Conservation (phyloP, 2,888 invertebrate genomes). For the Pherbina coryleti region DNA sequence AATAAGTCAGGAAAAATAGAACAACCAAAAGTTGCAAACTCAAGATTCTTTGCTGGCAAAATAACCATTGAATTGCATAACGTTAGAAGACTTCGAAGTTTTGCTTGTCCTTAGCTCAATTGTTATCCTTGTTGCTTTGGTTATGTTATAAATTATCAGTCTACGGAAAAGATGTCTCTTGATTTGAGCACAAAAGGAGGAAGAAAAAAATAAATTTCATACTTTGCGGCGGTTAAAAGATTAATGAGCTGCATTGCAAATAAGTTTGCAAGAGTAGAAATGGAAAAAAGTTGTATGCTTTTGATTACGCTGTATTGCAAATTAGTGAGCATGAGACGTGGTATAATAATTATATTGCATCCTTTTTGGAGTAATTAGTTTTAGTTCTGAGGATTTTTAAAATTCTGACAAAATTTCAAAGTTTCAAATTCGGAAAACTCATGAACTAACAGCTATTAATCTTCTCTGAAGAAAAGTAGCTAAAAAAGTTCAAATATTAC, state of each 20-base stretch:
- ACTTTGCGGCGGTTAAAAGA: slow-evolving; percentile 5
- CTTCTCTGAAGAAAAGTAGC: too few relatives aligned
- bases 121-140: neutral
- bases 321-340: neutral
- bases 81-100: neutral
- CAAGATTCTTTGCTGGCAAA: neutral
- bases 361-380: too few relatives aligned
- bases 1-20: neutral
- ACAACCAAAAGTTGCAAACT: neutral
- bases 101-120: neutral
- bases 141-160: neutral
- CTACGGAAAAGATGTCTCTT: neutral
- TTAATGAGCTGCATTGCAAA: slow-evolving; percentile 1
- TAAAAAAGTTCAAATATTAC: too few relatives aligned
- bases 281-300: neutral
- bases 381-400: too few relatives aligned
- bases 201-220: neutral
- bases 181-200: neutral
- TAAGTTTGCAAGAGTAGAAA: neutral
- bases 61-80: neutral
- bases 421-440: too few relatives aligned
- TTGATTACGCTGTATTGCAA: too few relatives aligned
- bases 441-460: too few relatives aligned
- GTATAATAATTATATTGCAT: neutral
- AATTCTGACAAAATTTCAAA: too few relatives aligned